These are phyloP conservation scores for Falco peregrinus DNA, from an alignment of 2,797 vertebrate genomes.

Conservation along the genomic window DNA sequence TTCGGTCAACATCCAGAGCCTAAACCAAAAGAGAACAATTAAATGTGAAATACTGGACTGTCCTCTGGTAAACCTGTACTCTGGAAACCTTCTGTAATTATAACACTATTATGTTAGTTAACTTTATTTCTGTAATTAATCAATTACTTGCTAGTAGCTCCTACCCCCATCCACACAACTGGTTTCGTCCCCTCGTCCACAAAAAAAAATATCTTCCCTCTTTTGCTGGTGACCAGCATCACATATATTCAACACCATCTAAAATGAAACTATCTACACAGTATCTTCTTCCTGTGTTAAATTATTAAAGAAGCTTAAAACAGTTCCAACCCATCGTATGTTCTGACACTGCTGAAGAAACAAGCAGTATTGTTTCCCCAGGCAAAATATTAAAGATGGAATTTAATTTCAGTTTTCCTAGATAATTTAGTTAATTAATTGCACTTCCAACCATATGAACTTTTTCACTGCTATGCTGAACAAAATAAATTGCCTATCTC, in stretches of 20 bases:
- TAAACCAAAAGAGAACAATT: slow-evolving; percentile 60
- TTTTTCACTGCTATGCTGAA: not conserved
- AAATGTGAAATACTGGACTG: not conserved
- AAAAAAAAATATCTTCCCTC: not conserved
- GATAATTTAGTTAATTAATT: slow-evolving; percentile 15
- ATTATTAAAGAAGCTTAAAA: slow-evolving; percentile 21
- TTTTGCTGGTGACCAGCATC: not conserved
- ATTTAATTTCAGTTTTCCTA: slow-evolving; percentile 13
- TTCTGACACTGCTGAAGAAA: not conserved
- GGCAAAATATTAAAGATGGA: slow-evolving; percentile 7
- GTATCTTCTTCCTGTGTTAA: not conserved
- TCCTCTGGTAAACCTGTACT: not conserved
- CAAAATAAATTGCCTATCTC: not conserved
- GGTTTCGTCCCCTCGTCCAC: not conserved
- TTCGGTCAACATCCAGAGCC: slow-evolving; percentile 97
- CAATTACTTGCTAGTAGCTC: not conserved
- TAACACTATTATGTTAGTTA: not conserved
- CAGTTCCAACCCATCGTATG: not conserved
- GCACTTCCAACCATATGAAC: not conserved
- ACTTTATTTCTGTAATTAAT: not conserved
- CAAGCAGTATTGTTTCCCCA: not conserved
- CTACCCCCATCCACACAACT: not conserved
- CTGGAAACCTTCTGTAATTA: not conserved
- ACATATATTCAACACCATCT: not conserved
- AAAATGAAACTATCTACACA: slow-evolving; percentile 5